phyloP scores from a whole-genome alignment of 1,140 invertebrate species.

The Pseudomyrmex concolor region DNA sequence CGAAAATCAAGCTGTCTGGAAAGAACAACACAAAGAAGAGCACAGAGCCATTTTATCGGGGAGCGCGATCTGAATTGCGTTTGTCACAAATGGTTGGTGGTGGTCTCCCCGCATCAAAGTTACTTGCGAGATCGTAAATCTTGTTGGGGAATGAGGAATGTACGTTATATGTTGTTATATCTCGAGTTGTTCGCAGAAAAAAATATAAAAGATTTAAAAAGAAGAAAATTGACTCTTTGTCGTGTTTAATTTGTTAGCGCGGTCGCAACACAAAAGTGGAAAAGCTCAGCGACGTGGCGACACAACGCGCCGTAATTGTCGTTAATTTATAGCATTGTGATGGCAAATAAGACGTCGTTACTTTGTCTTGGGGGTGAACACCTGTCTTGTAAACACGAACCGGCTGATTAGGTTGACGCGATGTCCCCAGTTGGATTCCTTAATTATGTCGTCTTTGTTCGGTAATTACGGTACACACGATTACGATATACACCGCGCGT shows the following conservation, averaged over 20 bases:
- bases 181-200: too few relatives aligned
- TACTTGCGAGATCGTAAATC: conserved; percentile 28
- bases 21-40: conserved; percentile 54
- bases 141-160: background rate
- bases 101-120: conserved; percentile 22
- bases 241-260: background rate
- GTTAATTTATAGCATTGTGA: conserved; percentile 48
- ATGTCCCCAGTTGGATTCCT: conserved; percentile 21
- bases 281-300: background rate
- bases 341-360: conserved; percentile 43
- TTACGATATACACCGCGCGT: conserved; percentile 33
- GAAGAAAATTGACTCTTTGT: too few relatives aligned
- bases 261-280: background rate
- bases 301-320: conserved; percentile 36
- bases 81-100: conserved; percentile 33
- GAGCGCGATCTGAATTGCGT: conserved; percentile 53
- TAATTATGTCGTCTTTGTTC: conserved; percentile 69
- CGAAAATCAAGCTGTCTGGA: conserved; percentile 42
- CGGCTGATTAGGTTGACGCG: conserved; percentile 61
- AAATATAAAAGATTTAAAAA: too few relatives aligned
- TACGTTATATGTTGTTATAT: too few relatives aligned
- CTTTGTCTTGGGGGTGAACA: conserved; percentile 12
- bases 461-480: conserved; percentile 63
- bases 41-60: conserved; percentile 4
- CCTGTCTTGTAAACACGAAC: conserved; percentile 31